phyloP scores from a whole-genome alignment of 1,140 invertebrate genomes.

The Pseudomyrmex pallidus region DNA sequence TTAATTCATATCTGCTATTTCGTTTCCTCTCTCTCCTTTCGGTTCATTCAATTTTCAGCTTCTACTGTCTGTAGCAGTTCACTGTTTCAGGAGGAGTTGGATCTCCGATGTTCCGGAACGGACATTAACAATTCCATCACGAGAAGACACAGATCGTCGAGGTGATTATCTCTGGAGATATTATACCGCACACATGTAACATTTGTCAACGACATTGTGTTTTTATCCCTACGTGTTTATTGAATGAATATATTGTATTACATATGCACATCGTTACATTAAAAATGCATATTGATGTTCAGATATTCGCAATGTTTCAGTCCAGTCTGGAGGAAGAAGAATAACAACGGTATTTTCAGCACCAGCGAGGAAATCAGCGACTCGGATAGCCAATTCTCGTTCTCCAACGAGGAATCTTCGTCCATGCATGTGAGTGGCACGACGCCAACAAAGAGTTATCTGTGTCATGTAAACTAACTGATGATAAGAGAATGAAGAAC shows the following conservation, averaged over 20 bases:
- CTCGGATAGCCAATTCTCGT: constrained; percentile 83
- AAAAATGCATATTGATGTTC: constrained; percentile 68
- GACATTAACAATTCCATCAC: constrained; percentile 78
- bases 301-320: constrained; percentile 81
- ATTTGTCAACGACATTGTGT: background rate
- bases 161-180: constrained; percentile 76
- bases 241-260: background rate
- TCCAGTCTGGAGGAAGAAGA: constrained; percentile 85
- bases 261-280: background rate
- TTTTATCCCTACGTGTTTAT: background rate
- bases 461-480: background rate
- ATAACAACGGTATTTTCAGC: constrained; percentile 82
- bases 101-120: constrained; percentile 80
- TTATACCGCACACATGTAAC: background rate
- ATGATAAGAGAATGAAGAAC: too few species aligned
- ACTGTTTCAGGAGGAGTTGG: constrained; percentile 83
- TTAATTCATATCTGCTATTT: background rate
- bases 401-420: constrained; percentile 83
- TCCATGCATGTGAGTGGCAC: constrained; percentile 78
- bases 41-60: constrained; percentile 40
- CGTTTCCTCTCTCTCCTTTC: background rate
- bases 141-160: constrained; percentile 79
- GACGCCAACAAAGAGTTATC: background rate
- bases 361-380: constrained; percentile 81
- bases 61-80: constrained; percentile 82